Percentiles rank a stretch among this genome's conserved stretches.
Conservation (phyloP, 2,888 invertebrate genomes). For the Oegoconia quadripuncta region DNA sequence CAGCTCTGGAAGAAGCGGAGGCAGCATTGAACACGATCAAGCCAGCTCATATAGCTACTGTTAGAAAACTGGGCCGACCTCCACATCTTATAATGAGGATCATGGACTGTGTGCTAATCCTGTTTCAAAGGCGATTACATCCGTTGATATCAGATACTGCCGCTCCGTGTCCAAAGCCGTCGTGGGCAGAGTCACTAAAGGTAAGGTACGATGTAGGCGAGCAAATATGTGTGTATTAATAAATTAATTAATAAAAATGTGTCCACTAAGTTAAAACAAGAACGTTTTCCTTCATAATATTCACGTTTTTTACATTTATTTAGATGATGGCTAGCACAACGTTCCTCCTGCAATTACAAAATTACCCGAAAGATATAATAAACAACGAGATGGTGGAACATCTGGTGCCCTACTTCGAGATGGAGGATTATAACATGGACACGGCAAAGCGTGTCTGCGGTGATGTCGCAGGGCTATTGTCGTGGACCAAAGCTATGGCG, state of each 20-base stretch:
- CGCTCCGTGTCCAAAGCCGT: slow-evolving; percentile 93
- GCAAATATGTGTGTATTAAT: no score
- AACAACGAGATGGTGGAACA: slow-evolving; percentile 98
- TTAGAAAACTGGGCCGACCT: slow-evolving; percentile 95
- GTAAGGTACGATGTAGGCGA: no score
- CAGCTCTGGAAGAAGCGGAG: slow-evolving; percentile 97
- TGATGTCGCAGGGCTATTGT: slow-evolving; percentile 95
- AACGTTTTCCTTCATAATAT: no score
- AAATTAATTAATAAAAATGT: no score
- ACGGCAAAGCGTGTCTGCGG: slow-evolving; percentile 97
- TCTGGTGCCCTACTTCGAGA: slow-evolving; percentile 92
- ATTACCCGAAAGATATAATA: slow-evolving; percentile 97
- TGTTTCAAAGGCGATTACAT: slow-evolving; percentile 94
- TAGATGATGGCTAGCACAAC: slow-evolving; percentile 98
- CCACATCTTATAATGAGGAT: slow-evolving; percentile 98
- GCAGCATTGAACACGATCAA: slow-evolving; percentile 97
- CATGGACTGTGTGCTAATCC: slow-evolving; percentile 96
- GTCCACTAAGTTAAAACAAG: no score
- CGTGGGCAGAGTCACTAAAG: slow-evolving; percentile 97
- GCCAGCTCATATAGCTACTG: slow-evolving; percentile 97
- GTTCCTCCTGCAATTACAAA: slow-evolving; percentile 93
- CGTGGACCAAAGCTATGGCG: slow-evolving; percentile 98
- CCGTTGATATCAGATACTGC: slow-evolving; percentile 89
- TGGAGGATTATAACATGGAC: slow-evolving; percentile 99
- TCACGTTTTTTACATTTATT: background rate